These are phyloP conservation scores for Theristus sp. DNA, from an alignment of 2,888 invertebrate species.

Conservation along the genomic window DNA sequence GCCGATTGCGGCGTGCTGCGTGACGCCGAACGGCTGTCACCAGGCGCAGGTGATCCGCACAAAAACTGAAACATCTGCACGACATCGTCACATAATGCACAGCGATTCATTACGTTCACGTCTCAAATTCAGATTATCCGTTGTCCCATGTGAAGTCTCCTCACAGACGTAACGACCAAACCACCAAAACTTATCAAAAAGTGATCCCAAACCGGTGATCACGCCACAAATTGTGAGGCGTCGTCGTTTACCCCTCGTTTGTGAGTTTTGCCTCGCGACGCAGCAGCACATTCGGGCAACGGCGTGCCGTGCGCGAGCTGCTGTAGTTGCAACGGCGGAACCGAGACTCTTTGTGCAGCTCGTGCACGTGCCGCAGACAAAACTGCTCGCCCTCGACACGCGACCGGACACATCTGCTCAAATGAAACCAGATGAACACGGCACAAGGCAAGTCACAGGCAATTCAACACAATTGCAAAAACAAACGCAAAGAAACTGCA, in stretches of 20 bases:
- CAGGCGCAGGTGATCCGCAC: neutral
- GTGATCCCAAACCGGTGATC: too few species aligned
- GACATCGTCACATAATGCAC: neutral
- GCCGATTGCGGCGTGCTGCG: neutral
- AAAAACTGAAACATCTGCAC: neutral
- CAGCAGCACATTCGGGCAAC: neutral
- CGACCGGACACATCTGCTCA: neutral
- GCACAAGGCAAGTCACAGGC: neutral
- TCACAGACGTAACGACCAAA: neutral
- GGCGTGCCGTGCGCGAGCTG: neutral
- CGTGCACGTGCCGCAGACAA: neutral
- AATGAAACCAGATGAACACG: neutral
- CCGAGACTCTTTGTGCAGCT: neutral
- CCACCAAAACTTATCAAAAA: too few species aligned
- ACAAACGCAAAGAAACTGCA: too few species aligned
- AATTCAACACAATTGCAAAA: too few species aligned
- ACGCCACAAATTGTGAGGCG: too few species aligned
- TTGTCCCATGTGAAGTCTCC: neutral
- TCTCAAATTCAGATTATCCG: neutral
- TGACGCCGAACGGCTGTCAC: neutral
- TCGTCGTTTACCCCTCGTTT: neutral
- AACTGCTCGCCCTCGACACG: neutral
- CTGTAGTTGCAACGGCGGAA: neutral
- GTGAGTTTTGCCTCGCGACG: neutral
- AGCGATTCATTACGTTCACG: neutral